Base-by-base conservation (phyloP, 2,797 vertebrate species). In the Fundulus diaphanus region DNA sequence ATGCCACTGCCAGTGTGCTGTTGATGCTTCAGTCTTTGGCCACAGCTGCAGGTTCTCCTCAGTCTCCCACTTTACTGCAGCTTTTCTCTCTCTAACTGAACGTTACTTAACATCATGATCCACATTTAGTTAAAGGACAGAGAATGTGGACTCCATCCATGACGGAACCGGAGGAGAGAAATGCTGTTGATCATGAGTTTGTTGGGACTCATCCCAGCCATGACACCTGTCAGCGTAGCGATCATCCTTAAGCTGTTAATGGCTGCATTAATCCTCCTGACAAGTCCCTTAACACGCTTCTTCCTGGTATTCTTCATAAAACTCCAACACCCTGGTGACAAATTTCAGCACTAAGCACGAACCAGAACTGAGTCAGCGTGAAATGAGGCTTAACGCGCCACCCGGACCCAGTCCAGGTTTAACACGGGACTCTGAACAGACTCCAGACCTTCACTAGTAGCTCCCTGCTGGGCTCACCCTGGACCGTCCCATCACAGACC, bases 261-360 rank as follows among this genome's bases (percentile, higher is more conserved):
- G 15, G 57, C 16, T 1, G 29, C 56, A 18, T 0, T 44, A 49
- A 49, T 37, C 0, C 35, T 1, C 42, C 68, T 68, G 15, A 49
- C 16, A 16, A 8, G 42, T 44, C 42, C 42, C 48, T 4, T 20
- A 49, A 22, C 48, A 49, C 20, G 20, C 48, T 20, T 70, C 49
- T 27, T 49, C 54, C 35, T 35, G 63, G n/a, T 49, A 65, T 70
- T 46, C 56, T n/a, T 49, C 54, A 63, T 24, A 3, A 68, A 35
- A 52, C 66, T 75, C 2, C 54, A 29, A 76, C 87, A 74, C 65
- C 2, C 8, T 0, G 20, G 69, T 73, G 83, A 59, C 37, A 81
- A 73, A 84, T 72, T 57, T 11, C 72, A 35, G 0, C n/a, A 24
- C 18, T 29, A 16, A 35, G 27, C 0, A 33, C 3, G 13, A 67